Conservation (phyloP, 2,888 invertebrate species). For the Netelia melanura region DNA sequence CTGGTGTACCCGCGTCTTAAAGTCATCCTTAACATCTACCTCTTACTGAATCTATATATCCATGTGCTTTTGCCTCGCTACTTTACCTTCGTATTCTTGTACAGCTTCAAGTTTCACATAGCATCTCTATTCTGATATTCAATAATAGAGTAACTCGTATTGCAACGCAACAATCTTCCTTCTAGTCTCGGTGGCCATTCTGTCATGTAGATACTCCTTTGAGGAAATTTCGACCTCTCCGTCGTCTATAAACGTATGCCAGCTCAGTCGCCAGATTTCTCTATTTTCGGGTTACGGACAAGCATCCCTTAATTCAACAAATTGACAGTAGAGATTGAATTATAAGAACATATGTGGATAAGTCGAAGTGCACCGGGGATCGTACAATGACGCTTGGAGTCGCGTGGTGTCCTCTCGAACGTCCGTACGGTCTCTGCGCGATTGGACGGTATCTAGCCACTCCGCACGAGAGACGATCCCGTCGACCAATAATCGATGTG, state of each 20-base stretch:
- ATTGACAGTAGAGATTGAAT: not conserved
- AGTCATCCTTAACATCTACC: slow-evolving; percentile 28
- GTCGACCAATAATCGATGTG: slow-evolving; percentile 20
- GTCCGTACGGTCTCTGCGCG: not conserved
- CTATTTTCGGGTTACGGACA: not conserved
- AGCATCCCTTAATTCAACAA: not conserved
- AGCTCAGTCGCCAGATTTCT: not conserved
- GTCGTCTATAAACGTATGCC: slow-evolving; percentile 33
- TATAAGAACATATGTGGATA: not conserved
- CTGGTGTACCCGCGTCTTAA: slow-evolving; percentile 48
- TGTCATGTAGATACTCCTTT: too few species aligned
- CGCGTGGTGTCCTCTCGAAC: too few species aligned
- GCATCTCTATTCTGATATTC: too few species aligned
- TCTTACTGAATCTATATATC: slow-evolving; percentile 23
- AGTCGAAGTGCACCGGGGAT: not conserved
- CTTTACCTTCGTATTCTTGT: slow-evolving; percentile 15
- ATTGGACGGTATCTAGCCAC: slow-evolving; percentile 17
- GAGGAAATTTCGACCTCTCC: not conserved
- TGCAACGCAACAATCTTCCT: too few species aligned
- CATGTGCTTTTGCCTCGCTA: slow-evolving; percentile 19
- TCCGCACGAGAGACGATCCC: slow-evolving; percentile 26
- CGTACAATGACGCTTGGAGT: not conserved
- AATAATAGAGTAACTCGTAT: too few species aligned
- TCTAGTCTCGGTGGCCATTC: too few species aligned
- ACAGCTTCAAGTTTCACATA: slow-evolving; percentile 6